Conservation (phyloP, 2,113 vertebrate genomes). For the Ptilorrhoa leucosticta region DNA sequence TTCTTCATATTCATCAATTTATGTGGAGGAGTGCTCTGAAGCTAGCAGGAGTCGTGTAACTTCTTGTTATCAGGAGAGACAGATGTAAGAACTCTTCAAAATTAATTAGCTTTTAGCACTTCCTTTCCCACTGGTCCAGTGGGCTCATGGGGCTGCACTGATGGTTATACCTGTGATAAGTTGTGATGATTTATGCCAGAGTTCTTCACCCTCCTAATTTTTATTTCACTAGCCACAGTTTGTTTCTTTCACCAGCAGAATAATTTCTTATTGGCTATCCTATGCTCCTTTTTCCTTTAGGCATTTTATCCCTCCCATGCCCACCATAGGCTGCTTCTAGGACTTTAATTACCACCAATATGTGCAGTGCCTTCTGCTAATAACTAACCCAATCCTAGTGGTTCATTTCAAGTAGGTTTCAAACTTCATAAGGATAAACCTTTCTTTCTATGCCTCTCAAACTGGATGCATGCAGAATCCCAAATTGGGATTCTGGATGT, state of each 20-base stretch:
- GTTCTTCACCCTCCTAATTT: background rate
- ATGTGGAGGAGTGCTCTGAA: slow-evolving; percentile 6
- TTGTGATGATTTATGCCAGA: slow-evolving; percentile 4
- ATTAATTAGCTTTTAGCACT: slow-evolving; percentile 47
- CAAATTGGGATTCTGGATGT: background rate
- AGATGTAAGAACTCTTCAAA: slow-evolving; percentile 26
- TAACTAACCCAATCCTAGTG: background rate
- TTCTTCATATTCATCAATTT: slow-evolving; percentile 21
- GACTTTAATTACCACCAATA: background rate
- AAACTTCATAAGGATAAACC: background rate
- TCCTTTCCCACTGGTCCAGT: background rate
- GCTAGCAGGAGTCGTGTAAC: background rate
- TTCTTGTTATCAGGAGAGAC: slow-evolving; percentile 30
- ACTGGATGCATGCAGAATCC: background rate
- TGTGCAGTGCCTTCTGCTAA: background rate
- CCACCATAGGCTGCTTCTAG: background rate
- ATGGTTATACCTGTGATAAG: background rate
- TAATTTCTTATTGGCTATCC: background rate
- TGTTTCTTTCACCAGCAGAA: background rate
- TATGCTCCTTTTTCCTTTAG: background rate
- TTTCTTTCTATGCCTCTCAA: background rate
- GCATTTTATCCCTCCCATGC: background rate
- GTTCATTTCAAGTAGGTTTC: background rate
- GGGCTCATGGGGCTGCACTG: background rate
- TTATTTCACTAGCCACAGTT: slow-evolving; percentile 6